Evolutionary conservation across 2,797 vertebrate genomes (phyloP).

Genomic region (Miichthys miiuy): DNA sequence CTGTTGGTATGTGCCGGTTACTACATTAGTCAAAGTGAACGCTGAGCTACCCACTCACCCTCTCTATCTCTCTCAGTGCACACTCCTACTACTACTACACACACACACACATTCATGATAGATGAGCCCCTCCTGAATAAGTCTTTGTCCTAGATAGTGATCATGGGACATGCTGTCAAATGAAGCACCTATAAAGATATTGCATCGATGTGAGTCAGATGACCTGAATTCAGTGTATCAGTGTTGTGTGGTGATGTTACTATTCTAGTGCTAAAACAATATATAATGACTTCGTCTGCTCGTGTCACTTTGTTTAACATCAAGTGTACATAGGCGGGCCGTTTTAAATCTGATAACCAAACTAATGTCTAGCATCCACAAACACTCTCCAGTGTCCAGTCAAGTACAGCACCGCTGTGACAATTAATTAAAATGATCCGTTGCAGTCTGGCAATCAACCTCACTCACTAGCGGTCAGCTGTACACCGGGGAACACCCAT

Average conservation of each 20-base stretch:
- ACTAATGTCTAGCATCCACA: not conserved
- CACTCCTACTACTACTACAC: not conserved
- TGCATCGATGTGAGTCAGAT: constrained; percentile 58
- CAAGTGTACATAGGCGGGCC: not conserved
- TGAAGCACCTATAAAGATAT: constrained; percentile 64
- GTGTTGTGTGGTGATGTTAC: constrained; percentile 34
- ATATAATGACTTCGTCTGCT: constrained; percentile 23
- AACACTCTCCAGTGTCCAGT: constrained; percentile 21
- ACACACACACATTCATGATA: constrained; percentile 55
- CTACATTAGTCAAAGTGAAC: constrained; percentile 51
- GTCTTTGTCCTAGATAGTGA: constrained; percentile 74
- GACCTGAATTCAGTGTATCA: constrained; percentile 63
- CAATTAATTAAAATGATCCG: constrained; percentile 52
- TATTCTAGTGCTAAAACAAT: constrained; percentile 32
- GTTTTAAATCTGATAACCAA: constrained; percentile 3
- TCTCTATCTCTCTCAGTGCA: no score
- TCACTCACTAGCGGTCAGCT: constrained; percentile 51
- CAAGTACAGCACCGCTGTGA: constrained; percentile 1
- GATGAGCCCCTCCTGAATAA: constrained; percentile 67
- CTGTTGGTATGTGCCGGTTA: constrained; percentile 67
- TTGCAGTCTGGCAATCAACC: constrained; percentile 28
- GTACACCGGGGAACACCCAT: constrained; percentile 42
- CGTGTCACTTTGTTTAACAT: constrained; percentile 17
- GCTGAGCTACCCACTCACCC: not conserved
- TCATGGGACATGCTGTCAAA: constrained; percentile 72